A percentile compares a stretch with the other conserved stretches of the same genome.
Evolutionary conservation across 2,888 invertebrate species (phyloP).

Genomic region (Drosophila phalerata): DNA sequence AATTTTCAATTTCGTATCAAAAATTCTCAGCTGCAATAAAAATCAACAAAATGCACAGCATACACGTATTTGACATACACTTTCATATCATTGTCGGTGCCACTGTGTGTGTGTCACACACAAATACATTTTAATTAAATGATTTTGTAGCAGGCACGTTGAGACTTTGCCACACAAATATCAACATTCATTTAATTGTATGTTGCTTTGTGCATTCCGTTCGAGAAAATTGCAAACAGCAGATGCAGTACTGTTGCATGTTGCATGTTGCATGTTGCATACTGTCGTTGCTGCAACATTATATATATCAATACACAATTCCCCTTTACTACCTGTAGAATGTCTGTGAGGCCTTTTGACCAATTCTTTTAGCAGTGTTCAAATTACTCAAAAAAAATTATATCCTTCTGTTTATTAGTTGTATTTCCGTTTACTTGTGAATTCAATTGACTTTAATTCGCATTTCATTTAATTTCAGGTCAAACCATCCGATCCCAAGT

Average conservation of each 20-base stretch:
- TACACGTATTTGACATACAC: conserved; percentile 23
- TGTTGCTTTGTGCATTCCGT: conserved; percentile 10
- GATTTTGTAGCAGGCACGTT: conserved; percentile 39
- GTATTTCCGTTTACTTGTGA: background rate
- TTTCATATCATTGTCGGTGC: conserved; percentile 7
- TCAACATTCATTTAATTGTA: conserved; percentile 35
- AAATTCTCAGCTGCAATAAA: conserved; percentile 32
- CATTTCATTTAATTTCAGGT: conserved; percentile 69
- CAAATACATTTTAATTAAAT: conserved; percentile 55
- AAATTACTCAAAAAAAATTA: background rate
- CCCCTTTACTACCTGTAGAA: background rate
- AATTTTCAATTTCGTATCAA: conserved; percentile 35
- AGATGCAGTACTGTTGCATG: conserved; percentile 7
- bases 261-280: background rate
- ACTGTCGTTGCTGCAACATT: conserved; percentile 11
- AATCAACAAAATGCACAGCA: conserved; percentile 25
- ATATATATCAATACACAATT: conserved; percentile 2
- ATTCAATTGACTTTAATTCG: conserved; percentile 32
- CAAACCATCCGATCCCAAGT: conserved; percentile 83
- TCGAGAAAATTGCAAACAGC: conserved; percentile 29
- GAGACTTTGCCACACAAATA: conserved; percentile 32
- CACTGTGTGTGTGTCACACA: conserved; percentile 20
- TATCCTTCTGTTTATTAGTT: background rate
- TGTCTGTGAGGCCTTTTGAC: conserved; percentile 5
- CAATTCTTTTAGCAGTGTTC: background rate